A percentile compares a stretch with the other conserved stretches of the same genome.
Conservation (phyloP, 2,888 invertebrate species). For the Acronicta leporina region DNA sequence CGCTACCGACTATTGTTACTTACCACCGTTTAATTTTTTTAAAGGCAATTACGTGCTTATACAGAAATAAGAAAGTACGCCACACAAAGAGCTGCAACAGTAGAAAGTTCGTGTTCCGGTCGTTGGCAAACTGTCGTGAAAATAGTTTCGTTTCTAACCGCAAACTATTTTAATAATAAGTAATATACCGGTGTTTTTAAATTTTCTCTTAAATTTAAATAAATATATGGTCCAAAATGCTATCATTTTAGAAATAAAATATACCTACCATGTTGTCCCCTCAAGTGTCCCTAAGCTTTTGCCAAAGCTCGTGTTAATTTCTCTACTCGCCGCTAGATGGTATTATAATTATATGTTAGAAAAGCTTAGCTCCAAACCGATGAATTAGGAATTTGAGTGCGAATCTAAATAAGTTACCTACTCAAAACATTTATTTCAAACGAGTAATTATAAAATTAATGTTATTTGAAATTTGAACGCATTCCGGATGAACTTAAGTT, state of each 20-base stretch:
- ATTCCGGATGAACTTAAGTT: too few species aligned
- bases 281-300: constrained; percentile 20
- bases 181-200: not conserved
- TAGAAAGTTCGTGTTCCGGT: constrained; percentile 77
- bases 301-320: constrained; percentile 34
- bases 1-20: constrained; percentile 73
- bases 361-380: not conserved
- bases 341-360: constrained; percentile 49
- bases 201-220: too few species aligned
- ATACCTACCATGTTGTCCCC: not conserved
- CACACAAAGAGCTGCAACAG: constrained; percentile 72
- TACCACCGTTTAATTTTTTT: constrained; percentile 75
- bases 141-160: constrained; percentile 76
- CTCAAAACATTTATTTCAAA: too few species aligned
- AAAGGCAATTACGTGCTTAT: constrained; percentile 77
- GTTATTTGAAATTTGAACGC: too few species aligned
- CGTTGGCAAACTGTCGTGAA: constrained; percentile 78
- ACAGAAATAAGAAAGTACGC: constrained; percentile 83
- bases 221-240: too few species aligned
- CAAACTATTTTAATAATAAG: constrained; percentile 59
- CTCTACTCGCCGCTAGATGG: constrained; percentile 79
- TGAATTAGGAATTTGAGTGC: too few species aligned
- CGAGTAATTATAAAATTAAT: too few species aligned
- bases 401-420: too few species aligned
- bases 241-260: not conserved